Evolutionary conservation across 2,888 invertebrate genomes (phyloP).

Genomic region (Callinectes sapidus): DNA sequence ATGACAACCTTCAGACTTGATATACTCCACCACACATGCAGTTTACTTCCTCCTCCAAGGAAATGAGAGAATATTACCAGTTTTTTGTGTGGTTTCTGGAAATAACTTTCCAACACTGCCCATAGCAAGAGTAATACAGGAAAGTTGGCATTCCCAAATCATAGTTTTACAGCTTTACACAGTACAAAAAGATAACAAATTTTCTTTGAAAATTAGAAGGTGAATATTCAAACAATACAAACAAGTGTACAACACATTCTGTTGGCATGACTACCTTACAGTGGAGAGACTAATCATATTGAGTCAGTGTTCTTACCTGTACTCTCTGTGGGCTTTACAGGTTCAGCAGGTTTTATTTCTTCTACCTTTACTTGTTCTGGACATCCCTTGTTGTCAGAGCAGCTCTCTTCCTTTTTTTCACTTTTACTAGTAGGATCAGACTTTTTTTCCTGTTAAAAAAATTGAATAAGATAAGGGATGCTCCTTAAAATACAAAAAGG

Average conservation of each 20-base stretch:
- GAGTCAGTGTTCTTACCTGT: neutral
- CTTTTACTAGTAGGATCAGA: slow-evolving; percentile 1
- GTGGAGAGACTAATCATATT: neutral
- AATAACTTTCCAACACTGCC: no score
- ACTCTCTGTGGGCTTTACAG: neutral
- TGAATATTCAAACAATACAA: neutral
- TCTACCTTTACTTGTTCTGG: neutral
- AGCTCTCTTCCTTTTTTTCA: slow-evolving; percentile 36
- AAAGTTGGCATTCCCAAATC: neutral
- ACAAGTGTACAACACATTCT: neutral
- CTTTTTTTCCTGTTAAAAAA: slow-evolving; percentile 16
- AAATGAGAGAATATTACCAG: no score
- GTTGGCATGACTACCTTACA: neutral
- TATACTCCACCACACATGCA: no score
- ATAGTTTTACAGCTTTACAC: neutral
- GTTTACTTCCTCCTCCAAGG: no score
- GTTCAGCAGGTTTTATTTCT: neutral
- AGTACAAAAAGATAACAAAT: neutral
- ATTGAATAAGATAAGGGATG: neutral
- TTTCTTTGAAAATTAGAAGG: neutral
- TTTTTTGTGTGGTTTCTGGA: no score
- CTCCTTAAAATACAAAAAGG: neutral
- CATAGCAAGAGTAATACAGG: neutral
- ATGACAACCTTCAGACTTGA: no score
- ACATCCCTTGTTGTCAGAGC: slow-evolving; percentile 18